Evolutionary conservation across 2,888 invertebrate species (phyloP).

Genomic region (Rhimphoctona megacephalus): DNA sequence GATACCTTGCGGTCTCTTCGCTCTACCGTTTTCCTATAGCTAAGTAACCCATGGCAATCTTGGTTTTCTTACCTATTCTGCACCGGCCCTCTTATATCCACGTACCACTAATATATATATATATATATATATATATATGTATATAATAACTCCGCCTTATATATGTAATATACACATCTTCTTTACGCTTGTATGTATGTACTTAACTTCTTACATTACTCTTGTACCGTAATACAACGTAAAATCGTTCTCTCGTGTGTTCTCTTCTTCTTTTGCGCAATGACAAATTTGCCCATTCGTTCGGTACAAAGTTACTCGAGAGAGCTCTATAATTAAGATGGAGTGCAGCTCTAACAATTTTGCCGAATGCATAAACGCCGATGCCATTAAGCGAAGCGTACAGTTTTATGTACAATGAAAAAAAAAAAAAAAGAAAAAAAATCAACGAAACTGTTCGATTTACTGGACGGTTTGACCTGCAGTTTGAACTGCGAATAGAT

Average conservation of each 20-base stretch:
- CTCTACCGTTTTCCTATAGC: conserved; percentile 61
- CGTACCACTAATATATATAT: conserved; percentile 30
- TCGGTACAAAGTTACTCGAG: conserved; percentile 18
- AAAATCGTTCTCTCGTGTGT: conserved; percentile 34
- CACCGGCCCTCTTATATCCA: conserved; percentile 27
- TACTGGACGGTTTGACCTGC: not conserved
- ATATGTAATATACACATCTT: not conserved
- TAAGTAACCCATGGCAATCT: conserved; percentile 57
- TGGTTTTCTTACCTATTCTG: conserved; percentile 35
- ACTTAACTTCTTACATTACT: conserved; percentile 24
- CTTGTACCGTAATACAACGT: conserved; percentile 26
- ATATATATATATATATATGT: conserved; percentile 20
- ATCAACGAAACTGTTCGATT: not conserved
- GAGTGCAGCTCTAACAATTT: not conserved
- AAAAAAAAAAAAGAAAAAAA: not conserved
- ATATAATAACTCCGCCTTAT: not conserved
- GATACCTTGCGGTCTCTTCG: conserved; percentile 63
- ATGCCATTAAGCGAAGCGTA: too few relatives aligned
- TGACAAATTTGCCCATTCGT: conserved; percentile 38
- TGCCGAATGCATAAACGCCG: not conserved
- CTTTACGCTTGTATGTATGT: not conserved
- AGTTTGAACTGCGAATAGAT: not conserved
- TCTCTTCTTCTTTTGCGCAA: conserved; percentile 53
- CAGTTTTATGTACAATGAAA: not conserved
- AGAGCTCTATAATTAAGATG: conserved; percentile 46